Base-by-base conservation (phyloP, 2,888 invertebrate species). In the Marasmarcha lunaedactyla region DNA sequence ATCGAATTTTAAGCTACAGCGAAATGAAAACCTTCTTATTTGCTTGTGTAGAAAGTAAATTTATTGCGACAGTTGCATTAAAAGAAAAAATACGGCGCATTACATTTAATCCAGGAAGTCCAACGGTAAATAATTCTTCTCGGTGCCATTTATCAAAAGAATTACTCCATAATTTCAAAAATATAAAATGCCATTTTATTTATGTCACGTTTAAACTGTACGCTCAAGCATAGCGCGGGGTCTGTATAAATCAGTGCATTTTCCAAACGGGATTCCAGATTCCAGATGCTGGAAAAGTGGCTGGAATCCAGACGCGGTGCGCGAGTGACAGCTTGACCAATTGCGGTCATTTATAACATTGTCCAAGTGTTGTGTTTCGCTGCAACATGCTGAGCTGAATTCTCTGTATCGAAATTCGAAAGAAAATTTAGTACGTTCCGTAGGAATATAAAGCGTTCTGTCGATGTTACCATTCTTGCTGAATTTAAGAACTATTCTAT, bases 301-400 rank as follows among this genome's bases (percentile, higher is more conserved):
- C 11, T 30, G 30, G n/a, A 30, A 7, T 30, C 30, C 30, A n/a
- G 30, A 30, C 30, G 11, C n/a, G 11, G 30, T 11, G 9, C 30
- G 9, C 30, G 48, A 54, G 53, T 44, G 62, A 64, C 63, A 57
- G 57, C 41, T 55, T 70, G 68, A 71, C 69, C 71, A 66, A 63
- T 64, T 57, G 41, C 53, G 27, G 53, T 42, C 57, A 60, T 67
- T 63, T 63, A 54, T 63, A 54, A 57, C 52, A 52, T 46, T 49
- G 58, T 46, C 57, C 54, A 47, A 49, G 45, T 45, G 38, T 46
- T 43, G 46, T 57, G 52, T 61, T 59, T 62, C 61, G 57, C 52
- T 42, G 48, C 45, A 41, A 43, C 48, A 49, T 53, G 49, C 45
- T 37, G 45, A 3, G 38, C 36, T 40, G 30, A 30, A 11, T 30